Conservation (phyloP, 1,140 invertebrate species). For the Homalodisca vitripennis region DNA sequence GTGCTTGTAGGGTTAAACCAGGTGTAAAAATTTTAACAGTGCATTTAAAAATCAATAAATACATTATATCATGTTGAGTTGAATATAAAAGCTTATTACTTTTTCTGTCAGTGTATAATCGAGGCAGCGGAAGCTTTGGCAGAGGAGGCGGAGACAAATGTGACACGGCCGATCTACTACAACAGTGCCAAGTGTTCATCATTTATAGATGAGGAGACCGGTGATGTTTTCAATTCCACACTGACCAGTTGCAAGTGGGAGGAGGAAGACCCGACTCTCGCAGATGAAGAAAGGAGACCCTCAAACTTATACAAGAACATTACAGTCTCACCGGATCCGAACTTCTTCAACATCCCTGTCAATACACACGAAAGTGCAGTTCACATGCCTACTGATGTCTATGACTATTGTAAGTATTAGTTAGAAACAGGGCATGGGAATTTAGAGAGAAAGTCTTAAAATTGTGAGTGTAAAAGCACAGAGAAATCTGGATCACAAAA, state of each 20-base stretch:
- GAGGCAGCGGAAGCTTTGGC: slow-evolving; percentile 63
- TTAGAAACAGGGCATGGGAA: too few species aligned
- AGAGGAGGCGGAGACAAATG: slow-evolving; percentile 54
- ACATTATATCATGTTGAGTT: too few species aligned
- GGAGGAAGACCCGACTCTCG: slow-evolving; percentile 1
- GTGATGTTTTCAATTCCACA: not conserved
- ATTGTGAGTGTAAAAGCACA: too few species aligned
- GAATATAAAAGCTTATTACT: too few species aligned
- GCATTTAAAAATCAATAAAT: too few species aligned
- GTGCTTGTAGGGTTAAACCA: too few species aligned
- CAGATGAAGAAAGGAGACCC: slow-evolving; percentile 13
- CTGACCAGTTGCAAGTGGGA: not conserved
- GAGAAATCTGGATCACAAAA: too few species aligned
- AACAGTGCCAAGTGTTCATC: slow-evolving; percentile 61
- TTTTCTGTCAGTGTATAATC: slow-evolving; percentile 74
- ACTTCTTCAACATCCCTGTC: slow-evolving; percentile 83
- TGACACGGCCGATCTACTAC: slow-evolving; percentile 55
- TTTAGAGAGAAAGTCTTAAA: too few species aligned
- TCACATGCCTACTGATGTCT: slow-evolving; percentile 93
- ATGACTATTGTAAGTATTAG: slow-evolving; percentile 57
- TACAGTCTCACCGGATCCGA: slow-evolving; percentile 64
- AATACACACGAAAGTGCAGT: slow-evolving; percentile 83
- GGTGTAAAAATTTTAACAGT: too few species aligned
- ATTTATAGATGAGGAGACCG: slow-evolving; percentile 8
- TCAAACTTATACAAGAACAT: slow-evolving; percentile 48